Evolutionary conservation across 2,888 invertebrate species (phyloP).

Genomic region (Abrostola triplasia): DNA sequence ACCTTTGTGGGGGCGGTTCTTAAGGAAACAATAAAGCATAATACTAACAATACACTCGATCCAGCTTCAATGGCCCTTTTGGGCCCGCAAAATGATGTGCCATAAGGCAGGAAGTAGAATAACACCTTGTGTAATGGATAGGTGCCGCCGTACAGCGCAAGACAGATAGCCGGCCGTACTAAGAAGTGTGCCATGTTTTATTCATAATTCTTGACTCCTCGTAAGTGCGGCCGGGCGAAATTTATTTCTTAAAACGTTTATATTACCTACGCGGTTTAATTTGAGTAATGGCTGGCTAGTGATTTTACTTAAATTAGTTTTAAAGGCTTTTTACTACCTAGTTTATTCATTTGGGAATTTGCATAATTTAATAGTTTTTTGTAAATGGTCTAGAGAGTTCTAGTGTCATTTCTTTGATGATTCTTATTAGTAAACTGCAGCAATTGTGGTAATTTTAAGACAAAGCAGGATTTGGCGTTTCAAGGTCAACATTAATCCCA

Average conservation of each 20-base stretch:
- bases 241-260: constrained; percentile 71
- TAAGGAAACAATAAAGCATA: constrained; percentile 61
- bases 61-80: constrained; percentile 56
- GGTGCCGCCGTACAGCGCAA: constrained; percentile 53
- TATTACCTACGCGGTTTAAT: constrained; percentile 60
- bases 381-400: too few species aligned
- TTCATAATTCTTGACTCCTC: constrained; percentile 62
- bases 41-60: constrained; percentile 58
- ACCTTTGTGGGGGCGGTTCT: constrained; percentile 45
- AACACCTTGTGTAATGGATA: constrained; percentile 58
- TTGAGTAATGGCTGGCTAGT: constrained; percentile 51
- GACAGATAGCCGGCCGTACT: constrained; percentile 64
- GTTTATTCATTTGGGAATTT: constrained; percentile 1
- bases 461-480: neutral
- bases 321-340: constrained; percentile 4
- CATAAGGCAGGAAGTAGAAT: constrained; percentile 56
- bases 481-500: neutral
- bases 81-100: constrained; percentile 44
- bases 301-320: constrained; percentile 6
- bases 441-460: too few species aligned
- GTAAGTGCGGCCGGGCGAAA: constrained; percentile 51
- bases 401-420: too few species aligned
- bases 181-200: constrained; percentile 65
- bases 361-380: neutral
- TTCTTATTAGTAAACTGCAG: too few species aligned